Conservation (phyloP, 2,113 vertebrate genomes). For the Dolichallabes microphthalmus region DNA sequence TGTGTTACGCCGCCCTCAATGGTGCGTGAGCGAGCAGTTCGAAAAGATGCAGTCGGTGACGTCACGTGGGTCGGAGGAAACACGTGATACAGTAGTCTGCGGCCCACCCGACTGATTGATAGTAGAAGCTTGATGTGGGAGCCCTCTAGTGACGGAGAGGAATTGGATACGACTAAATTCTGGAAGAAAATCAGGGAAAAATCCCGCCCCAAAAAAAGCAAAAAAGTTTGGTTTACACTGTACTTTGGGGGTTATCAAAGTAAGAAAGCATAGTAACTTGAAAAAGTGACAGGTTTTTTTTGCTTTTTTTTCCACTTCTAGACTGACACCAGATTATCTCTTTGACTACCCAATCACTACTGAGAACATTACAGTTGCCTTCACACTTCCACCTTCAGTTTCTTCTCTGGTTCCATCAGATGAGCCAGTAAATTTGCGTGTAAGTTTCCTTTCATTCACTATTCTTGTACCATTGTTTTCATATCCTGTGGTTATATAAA, state of each 20-base stretch:
- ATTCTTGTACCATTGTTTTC: not conserved
- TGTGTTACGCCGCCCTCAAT: no score
- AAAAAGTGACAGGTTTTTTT: not conserved
- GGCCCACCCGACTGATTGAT: no score
- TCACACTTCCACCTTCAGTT: conserved; percentile 77
- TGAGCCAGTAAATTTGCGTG: conserved; percentile 85
- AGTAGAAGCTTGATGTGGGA: no score
- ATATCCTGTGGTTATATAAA: no score
- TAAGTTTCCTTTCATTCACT: conserved; percentile 45
- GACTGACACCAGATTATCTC: conserved; percentile 64
- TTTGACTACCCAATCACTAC: conserved; percentile 64
- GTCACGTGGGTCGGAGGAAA: no score
- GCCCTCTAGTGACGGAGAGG: no score
- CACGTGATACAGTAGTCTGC: no score
- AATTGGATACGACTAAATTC: no score
- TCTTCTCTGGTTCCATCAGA: conserved; percentile 62
- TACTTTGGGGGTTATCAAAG: not conserved
- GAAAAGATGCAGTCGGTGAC: no score
- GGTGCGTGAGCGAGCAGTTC: no score
- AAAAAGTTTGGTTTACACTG: not conserved
- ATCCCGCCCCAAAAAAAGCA: no score
- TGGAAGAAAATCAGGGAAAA: no score
- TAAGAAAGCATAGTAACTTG: not conserved
- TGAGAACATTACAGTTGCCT: conserved; percentile 71
- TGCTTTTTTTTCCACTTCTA: conserved; percentile 40